Base-by-base conservation (phyloP, 2,797 vertebrate genomes). In the Coranthus polyacanthus region DNA sequence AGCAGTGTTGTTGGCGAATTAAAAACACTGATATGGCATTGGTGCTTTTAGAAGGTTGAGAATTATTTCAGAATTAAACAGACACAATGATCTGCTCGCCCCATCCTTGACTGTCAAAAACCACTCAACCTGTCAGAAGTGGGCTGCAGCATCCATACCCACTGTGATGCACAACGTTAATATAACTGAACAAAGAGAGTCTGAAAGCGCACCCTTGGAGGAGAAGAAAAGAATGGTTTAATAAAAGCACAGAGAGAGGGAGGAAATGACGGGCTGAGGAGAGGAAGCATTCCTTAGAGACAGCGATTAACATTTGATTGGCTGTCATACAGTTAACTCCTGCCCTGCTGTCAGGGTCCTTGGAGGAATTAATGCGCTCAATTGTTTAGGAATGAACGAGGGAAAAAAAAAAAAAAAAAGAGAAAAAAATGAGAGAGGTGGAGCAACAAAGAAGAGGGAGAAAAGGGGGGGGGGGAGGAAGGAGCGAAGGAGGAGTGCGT, bases 241-340 rank as follows among this genome's bases (percentile, higher is more conserved):
- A 83, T 84, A 84, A 83, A 89, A 82, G 53, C 52, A 58, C 17
- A 1, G 52, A 65, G 21, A 50, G 69, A 75, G 65, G 54, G 72
- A 70, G 74, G 67, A 78, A 65, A 73, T 56, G 69, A 64, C 11
- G 17, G 62, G 50, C 34, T 16, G 59, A 42, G 70, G 66, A 54
- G 53, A 63, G 63, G 74, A 13, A 0, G 50, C n/a, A 38, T 21
- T 81, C 81, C 81, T 80, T 6, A 5, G 83, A 89, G 83, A 87
- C 70, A 34, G 45, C 16, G 34, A 84, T 87, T 89, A 90, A 79
- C 70, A 80, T 84, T 84, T 88, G 82, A 90, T 88, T 86, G 86
- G 84, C 74, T 87, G 80, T 84, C 82, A 78, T 69, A 58, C 18
- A 47, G 68, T 75, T 77, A 82, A 85, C 81, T 80, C 74, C 71